phyloP scores from a whole-genome alignment of 2,888 invertebrate genomes.

The Trileptium ribeirensis region DNA sequence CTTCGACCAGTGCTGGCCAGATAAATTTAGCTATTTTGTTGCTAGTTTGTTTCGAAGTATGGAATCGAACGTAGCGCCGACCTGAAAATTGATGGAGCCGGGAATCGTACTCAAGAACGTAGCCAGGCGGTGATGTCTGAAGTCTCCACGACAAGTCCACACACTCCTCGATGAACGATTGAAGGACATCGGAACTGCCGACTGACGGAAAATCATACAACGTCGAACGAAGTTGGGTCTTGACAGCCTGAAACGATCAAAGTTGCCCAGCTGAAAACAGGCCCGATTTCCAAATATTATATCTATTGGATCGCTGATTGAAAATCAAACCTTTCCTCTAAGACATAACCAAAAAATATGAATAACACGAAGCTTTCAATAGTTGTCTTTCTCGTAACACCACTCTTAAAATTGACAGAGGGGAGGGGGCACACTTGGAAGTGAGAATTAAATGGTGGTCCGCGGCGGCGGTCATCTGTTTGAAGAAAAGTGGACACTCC shows the following conservation, averaged over 20 bases:
- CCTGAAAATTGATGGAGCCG: background rate
- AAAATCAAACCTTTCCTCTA: no score
- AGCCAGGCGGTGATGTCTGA: conserved; percentile 61
- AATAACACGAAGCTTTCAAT: no score
- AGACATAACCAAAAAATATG: no score
- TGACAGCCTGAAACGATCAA: conserved; percentile 59
- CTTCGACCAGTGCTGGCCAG: background rate
- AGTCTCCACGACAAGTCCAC: conserved; percentile 80
- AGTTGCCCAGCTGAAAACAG: no score
- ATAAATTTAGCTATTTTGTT: background rate
- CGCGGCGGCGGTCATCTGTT: no score
- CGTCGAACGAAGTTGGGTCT: conserved; percentile 71
- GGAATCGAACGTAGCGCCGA: background rate
- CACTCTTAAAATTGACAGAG: no score
- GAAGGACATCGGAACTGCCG: conserved; percentile 67
- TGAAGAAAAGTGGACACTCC: no score
- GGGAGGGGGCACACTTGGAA: no score
- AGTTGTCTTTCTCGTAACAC: no score
- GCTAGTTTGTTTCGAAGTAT: background rate
- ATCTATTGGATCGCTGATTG: no score
- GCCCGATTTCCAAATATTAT: no score
- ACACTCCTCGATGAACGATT: conserved; percentile 71
- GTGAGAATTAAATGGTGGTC: no score
- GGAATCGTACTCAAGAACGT: background rate
- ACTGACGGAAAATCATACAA: conserved; percentile 87